Evolutionary conservation across 2,888 invertebrate genomes (phyloP).

Genomic region (Dynastes hyllus): DNA sequence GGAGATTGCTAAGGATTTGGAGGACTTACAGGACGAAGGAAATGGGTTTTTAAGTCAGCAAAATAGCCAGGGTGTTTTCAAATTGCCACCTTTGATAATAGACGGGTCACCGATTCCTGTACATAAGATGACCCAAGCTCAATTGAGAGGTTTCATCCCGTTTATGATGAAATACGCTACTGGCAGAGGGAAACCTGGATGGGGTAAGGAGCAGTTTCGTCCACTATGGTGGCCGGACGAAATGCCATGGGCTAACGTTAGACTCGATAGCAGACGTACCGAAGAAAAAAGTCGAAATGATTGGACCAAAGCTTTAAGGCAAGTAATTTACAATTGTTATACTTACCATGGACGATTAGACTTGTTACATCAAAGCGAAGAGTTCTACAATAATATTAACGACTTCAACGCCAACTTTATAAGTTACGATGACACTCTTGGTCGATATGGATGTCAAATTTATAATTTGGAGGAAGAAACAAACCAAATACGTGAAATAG

Average conservation of each 20-base stretch:
- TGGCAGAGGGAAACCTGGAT: constrained; percentile 93
- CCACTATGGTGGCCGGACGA: constrained; percentile 97
- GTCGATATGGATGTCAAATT: not conserved
- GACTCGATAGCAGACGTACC: constrained; percentile 93
- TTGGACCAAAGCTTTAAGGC: constrained; percentile 94
- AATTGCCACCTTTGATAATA: constrained; percentile 92
- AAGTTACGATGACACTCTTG: not conserved
- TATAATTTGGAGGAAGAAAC: not conserved
- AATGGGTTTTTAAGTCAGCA: not conserved
- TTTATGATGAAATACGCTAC: constrained; percentile 96
- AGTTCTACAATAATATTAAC: not conserved
- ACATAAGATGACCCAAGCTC: constrained; percentile 97
- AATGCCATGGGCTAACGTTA: constrained; percentile 95
- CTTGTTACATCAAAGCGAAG: constrained; percentile 67
- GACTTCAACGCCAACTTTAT: constrained; percentile 1
- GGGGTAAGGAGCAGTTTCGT: constrained; percentile 93
- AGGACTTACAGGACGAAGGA: not conserved
- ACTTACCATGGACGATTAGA: constrained; percentile 95
- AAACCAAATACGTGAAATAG: not conserved
- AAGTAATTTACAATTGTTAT: constrained; percentile 96
- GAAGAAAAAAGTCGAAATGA: constrained; percentile 96
- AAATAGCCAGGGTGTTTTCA: constrained; percentile 76
- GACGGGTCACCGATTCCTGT: constrained; percentile 96
- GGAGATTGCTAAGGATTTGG: not conserved
- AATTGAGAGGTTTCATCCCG: constrained; percentile 93